Conservation (phyloP, 1,140 invertebrate species). For the Bombus breviceps region DNA sequence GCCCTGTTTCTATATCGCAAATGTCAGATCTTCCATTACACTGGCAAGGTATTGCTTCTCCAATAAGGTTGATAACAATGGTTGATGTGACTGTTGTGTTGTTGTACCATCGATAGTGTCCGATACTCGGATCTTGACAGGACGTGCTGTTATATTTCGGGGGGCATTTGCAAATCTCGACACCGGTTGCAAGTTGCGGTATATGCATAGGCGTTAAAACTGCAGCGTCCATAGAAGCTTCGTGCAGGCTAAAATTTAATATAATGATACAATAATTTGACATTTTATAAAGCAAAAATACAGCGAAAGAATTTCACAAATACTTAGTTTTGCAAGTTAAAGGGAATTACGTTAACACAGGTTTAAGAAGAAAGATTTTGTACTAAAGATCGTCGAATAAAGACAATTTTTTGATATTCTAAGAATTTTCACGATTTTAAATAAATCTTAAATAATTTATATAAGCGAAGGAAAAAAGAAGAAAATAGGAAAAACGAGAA, state of each 20-base stretch:
- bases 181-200: constrained; percentile 88
- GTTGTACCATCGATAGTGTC: constrained; percentile 90
- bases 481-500: too few relatives aligned
- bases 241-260: constrained; percentile 85
- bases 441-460: not conserved
- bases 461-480: not conserved
- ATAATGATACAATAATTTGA: not conserved
- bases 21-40: constrained; percentile 91
- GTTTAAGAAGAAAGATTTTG: not conserved
- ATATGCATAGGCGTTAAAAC: constrained; percentile 85
- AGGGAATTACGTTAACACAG: not conserved
- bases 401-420: not conserved
- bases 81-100: constrained; percentile 82
- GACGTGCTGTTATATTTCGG: constrained; percentile 90
- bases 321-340: not conserved
- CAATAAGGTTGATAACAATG: constrained; percentile 90
- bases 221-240: constrained; percentile 93
- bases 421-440: not conserved
- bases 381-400: too few relatives aligned
- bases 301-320: not conserved
- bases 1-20: constrained; percentile 93
- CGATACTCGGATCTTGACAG: constrained; percentile 93
- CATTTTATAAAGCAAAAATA: not conserved
- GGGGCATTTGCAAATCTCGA: constrained; percentile 95
- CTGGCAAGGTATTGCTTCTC: constrained; percentile 90